Evolutionary conservation across 2,113 vertebrate species (phyloP).

Genomic region (Naja naja): DNA sequence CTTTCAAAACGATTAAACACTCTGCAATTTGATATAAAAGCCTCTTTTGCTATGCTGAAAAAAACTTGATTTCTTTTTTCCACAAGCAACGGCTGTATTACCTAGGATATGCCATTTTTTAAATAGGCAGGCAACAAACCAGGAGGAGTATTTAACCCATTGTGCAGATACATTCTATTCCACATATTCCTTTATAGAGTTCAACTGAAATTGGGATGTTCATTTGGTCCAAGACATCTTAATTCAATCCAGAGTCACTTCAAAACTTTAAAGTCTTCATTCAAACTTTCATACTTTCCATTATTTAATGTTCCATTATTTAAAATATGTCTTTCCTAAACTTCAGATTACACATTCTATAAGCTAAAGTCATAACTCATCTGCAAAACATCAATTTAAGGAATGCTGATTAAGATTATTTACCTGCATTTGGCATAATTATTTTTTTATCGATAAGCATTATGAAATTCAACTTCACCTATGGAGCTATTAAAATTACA

Average conservation of each 20-base stretch:
- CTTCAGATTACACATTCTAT: background rate
- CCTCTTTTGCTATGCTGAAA: background rate
- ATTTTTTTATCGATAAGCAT: background rate
- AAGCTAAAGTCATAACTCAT: background rate
- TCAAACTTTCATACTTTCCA: background rate
- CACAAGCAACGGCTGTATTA: background rate
- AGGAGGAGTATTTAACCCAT: background rate
- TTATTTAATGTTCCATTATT: background rate
- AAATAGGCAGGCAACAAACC: background rate
- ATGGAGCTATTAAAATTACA: background rate
- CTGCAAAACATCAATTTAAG: background rate
- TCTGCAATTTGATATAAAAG: background rate
- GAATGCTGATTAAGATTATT: background rate
- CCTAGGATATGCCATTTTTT: background rate
- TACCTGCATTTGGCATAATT: background rate
- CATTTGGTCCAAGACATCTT: background rate
- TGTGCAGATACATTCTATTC: background rate
- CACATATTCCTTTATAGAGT: background rate
- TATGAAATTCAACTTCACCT: background rate
- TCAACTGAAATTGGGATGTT: background rate
- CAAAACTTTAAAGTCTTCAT: background rate
- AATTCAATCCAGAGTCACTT: background rate
- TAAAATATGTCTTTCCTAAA: background rate
- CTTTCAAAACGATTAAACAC: background rate
- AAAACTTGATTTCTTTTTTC: background rate